A percentile compares a stretch with the other conserved stretches of the same genome.
phyloP scores from a whole-genome alignment of 1,140 invertebrate species.

The Nasonia giraulti region DNA sequence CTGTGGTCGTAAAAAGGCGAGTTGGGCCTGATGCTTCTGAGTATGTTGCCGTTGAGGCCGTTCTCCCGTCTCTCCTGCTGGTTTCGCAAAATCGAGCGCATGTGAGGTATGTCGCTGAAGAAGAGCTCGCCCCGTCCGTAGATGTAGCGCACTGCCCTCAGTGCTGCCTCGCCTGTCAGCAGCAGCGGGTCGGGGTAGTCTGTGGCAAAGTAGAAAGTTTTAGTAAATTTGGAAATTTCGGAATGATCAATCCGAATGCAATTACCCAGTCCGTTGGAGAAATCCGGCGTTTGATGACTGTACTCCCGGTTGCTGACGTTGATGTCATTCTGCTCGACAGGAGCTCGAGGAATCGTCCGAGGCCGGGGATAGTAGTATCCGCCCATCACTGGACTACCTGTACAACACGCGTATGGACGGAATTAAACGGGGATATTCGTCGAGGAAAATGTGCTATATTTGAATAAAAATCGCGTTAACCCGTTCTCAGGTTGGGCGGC shows the following conservation, averaged over 20 bases:
- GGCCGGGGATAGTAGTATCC: neutral
- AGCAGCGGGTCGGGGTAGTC: conserved; percentile 73
- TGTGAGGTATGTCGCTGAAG: conserved; percentile 79
- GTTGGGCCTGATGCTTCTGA: conserved; percentile 76
- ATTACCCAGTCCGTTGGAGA: conserved; percentile 61
- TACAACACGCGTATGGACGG: neutral
- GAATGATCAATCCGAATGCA: no score
- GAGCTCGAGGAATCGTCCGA: neutral
- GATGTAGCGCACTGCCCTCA: conserved; percentile 73
- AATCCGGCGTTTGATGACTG: conserved; percentile 59
- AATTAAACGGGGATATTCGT: neutral
- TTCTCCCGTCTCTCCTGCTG: conserved; percentile 77
- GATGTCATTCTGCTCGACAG: conserved; percentile 28
- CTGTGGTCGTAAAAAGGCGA: conserved; percentile 74
- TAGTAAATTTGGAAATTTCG: no score
- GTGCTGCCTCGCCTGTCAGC: conserved; percentile 74
- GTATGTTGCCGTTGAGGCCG: conserved; percentile 74
- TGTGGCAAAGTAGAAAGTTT: neutral
- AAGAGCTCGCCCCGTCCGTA: conserved; percentile 76
- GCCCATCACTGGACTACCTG: conserved; percentile 6
- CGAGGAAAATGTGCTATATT: neutral
- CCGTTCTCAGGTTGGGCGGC: conserved; percentile 39
- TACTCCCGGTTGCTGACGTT: conserved; percentile 55
- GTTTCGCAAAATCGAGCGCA: conserved; percentile 76
- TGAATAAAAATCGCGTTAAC: neutral